Percentiles rank a stretch among this genome's conserved stretches.
phyloP scores from a whole-genome alignment of 2,113 vertebrate species.

The Ophiodon elongatus region DNA sequence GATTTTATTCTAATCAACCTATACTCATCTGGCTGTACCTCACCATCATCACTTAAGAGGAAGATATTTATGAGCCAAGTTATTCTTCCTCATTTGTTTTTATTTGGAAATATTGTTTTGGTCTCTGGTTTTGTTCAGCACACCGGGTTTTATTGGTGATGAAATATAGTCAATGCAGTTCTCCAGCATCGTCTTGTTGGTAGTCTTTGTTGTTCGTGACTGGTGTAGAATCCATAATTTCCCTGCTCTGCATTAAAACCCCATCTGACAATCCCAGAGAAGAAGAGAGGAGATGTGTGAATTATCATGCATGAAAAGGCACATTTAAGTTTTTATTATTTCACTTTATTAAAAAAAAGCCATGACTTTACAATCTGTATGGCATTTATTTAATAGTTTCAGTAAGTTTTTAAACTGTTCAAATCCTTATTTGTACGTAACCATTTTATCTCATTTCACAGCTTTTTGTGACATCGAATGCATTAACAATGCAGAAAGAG shows the following conservation, averaged over 20 bases:
- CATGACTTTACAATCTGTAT: not conserved
- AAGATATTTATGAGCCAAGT: not conserved
- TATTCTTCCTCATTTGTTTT: not conserved
- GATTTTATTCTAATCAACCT: too few species aligned
- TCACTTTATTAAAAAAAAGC: not conserved
- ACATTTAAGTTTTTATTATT: not conserved
- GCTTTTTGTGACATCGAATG: not conserved
- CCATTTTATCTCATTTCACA: not conserved
- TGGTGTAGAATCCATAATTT: slow-evolving; percentile 64
- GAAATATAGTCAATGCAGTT: slow-evolving; percentile 37
- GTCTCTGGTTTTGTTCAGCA: not conserved
- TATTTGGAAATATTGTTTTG: too few species aligned
- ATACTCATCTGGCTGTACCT: not conserved
- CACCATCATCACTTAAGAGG: not conserved
- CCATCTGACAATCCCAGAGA: slow-evolving; percentile 77
- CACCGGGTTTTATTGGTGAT: not conserved
- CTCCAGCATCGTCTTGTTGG: slow-evolving; percentile 83
- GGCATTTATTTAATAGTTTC: not conserved
- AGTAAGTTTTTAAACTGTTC: not conserved
- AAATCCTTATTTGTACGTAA: not conserved
- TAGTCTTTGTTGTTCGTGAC: slow-evolving; percentile 68
- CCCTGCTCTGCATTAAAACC: slow-evolving; percentile 53
- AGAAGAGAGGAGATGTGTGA: not conserved
- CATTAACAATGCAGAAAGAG: not conserved
- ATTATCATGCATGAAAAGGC: not conserved